Evolutionary conservation across 2,888 invertebrate species (phyloP), one percentile per base, ranked within the genome.

Genomic region (Rotaria magnacalcarata): DNA sequence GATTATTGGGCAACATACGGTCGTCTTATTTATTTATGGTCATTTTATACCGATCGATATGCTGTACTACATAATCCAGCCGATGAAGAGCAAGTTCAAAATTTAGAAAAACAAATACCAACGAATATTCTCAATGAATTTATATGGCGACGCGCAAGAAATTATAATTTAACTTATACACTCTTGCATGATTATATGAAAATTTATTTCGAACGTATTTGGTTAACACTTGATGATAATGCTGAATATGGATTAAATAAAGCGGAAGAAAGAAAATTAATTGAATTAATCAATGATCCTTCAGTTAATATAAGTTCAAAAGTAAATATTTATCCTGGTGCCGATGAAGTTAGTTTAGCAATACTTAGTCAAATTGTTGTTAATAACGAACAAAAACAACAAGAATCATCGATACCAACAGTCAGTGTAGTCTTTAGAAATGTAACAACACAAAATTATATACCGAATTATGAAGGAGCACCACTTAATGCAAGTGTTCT

Each of bases 331-430:
- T 80, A 80, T 80, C 80, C 80, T n/a, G 80, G 80, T 24, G 80
- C 80, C n/a, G 80, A 80, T 47, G 80, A 80, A 80, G 80, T 80
- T 47, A 80, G 80, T 80, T 47, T 80, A 80, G 47, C 80, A 11
- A 80, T 80, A 47, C 14, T 80, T 0, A 80, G 80, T 47, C 43
- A 80, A 80, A 80, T 80, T 80, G 80, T 80, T 80, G 80, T 80
- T 47, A 47, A 47, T 80, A 80, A 47, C 2, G 24, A 80, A 47
- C 21, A 47, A 47, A 21, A 14, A 56, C 56, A 56, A 56, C 56
- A 56, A 56, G 21, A 56, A 24, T 56, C 24, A 56, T 56, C 67
- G 34, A 67, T 34, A 34, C 67, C 67, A 67, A 67, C 67, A 67
- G n/a, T 80, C n/a, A 24, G 24, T 24, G n/a, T 80, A 8, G 8